phyloP scores from a whole-genome alignment of 2,113 vertebrate species.

The Numida meleagris region DNA sequence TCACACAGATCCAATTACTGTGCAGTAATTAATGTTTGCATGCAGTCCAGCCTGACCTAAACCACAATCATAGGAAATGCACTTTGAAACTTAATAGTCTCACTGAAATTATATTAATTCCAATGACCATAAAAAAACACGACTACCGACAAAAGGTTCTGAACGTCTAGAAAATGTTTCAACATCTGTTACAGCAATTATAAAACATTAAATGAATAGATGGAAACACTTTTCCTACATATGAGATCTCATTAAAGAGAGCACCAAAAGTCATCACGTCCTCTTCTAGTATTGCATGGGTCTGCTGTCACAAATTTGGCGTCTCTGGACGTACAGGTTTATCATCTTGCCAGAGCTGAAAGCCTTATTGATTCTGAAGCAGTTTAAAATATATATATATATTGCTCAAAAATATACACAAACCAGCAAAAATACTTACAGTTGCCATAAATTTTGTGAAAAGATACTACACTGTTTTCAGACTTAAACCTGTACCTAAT shows the following conservation, averaged over 20 bases:
- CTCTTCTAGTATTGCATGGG: not conserved
- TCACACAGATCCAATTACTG: not conserved
- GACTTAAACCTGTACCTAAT: not conserved
- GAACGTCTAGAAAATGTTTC: slow-evolving; percentile 44
- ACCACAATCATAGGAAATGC: not conserved
- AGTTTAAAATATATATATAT: not conserved
- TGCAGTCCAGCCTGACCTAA: not conserved
- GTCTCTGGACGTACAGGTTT: not conserved
- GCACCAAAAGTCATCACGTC: not conserved
- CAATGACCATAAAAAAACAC: slow-evolving; percentile 46
- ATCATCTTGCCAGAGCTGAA: not conserved
- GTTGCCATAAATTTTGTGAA: not conserved
- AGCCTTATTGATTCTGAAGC: slow-evolving; percentile 1
- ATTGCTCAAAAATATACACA: not conserved
- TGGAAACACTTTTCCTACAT: not conserved
- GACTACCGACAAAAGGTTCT: slow-evolving; percentile 39
- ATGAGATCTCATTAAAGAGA: not conserved
- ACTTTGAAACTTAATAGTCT: slow-evolving; percentile 55
- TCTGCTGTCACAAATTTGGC: not conserved
- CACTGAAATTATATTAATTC: slow-evolving; percentile 43
- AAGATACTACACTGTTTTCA: not conserved
- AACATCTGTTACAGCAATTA: slow-evolving; percentile 27
- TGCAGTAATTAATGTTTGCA: not conserved
- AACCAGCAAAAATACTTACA: not conserved
- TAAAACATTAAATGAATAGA: slow-evolving; percentile 54